Base-by-base conservation (phyloP, 1,140 invertebrate species). In the Trissolcus basalis region DNA sequence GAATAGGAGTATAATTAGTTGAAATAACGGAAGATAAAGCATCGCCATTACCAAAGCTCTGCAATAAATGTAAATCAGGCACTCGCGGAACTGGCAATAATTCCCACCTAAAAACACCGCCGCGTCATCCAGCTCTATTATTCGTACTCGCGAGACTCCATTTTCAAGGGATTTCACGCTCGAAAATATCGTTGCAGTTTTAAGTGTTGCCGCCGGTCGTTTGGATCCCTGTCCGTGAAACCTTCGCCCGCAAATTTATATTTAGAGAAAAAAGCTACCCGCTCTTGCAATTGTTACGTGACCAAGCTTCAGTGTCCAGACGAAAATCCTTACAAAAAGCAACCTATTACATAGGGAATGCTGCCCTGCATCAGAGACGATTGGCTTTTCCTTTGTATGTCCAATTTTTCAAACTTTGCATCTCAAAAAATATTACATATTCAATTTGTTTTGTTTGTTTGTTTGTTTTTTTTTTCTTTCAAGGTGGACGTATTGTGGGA, bases 11-110 rank as follows among this genome's bases (percentile, higher is more conserved):
- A 86, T 86, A 86, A 87, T 87, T 87, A 86, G 85, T 86, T 84
- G 81, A 78, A 86, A 86, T 87, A 86, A 86, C 82, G 81, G 83
- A 86, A 83, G 83, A 86, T 86, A 82, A 84, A 86, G 82, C 78
- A 83, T 41, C 80, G 73, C 83, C 85, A 86, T 86, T 86, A 86
- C 82, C 78, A 80, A 84, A 85, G 78, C 83, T 78, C 79, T 77
- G 83, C 83, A 83, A 87, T 87, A 87, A 87, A 87, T 86, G 86
- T 87, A 87, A 86, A 87, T 87, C 85, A 87, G 83, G 78, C 77
- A 79, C 78, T 76, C 82, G 74, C 76, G 80, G 79, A 84, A 84
- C 81, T 80, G 80, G 85, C 82, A 87, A 83, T 87, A 87, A 87
- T 85, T 84, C 82, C 81, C 80, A 81, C 80, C 78, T 80, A 86